Conservation (phyloP, 2,888 invertebrate genomes). For the Agonopterix arenella region DNA sequence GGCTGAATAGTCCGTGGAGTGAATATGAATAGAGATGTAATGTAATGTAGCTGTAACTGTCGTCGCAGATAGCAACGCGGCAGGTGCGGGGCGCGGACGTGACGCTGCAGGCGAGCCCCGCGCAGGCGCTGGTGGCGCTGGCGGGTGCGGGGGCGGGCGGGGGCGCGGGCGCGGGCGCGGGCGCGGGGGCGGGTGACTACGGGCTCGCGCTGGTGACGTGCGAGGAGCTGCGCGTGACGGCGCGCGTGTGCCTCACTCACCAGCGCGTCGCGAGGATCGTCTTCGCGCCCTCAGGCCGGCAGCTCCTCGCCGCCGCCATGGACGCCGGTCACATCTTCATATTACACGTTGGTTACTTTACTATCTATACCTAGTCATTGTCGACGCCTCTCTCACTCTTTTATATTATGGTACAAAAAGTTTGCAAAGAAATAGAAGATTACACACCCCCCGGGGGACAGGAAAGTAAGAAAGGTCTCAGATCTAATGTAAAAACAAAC, state of each 20-base stretch:
- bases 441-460: no score
- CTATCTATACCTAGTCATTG: no score
- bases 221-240: conserved; percentile 22
- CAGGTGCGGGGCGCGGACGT: conserved; percentile 41
- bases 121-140: conserved; percentile 45
- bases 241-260: conserved; percentile 49
- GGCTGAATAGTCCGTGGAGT: neutral
- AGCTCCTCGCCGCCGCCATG: conserved; percentile 55
- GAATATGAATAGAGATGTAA: neutral
- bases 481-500: no score
- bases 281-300: conserved; percentile 51
- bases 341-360: conserved; percentile 32
- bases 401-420: no score
- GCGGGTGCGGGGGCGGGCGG: conserved; percentile 35
- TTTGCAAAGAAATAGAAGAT: no score
- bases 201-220: conserved; percentile 40
- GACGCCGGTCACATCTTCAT: conserved; percentile 65
- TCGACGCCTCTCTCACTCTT: neutral
- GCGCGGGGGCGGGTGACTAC: conserved; percentile 27
- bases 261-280: conserved; percentile 54
- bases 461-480: no score
- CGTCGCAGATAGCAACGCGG: conserved; percentile 37
- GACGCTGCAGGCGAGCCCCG: conserved; percentile 50
- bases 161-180: conserved; percentile 38
- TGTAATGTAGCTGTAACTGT: neutral